phyloP scores from a whole-genome alignment of 1,140 invertebrate genomes.

The Achatina immaculata region DNA sequence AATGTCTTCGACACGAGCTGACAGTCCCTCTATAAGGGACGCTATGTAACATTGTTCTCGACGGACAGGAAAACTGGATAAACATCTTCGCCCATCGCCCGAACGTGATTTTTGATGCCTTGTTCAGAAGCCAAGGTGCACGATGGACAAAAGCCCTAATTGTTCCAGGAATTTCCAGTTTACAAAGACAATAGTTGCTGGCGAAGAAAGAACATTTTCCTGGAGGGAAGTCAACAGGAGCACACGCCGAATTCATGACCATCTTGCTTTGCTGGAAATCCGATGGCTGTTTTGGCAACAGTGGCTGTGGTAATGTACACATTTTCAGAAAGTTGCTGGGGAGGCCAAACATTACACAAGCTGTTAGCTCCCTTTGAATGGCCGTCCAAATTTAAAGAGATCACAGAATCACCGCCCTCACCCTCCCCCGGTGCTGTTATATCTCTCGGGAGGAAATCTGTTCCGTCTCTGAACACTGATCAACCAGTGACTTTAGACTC shows the following conservation, averaged over 20 bases:
- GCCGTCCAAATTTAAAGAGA: not conserved
- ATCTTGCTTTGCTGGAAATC: not conserved
- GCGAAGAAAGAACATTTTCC: not conserved
- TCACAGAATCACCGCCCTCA: too few species aligned
- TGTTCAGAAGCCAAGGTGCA: conserved; percentile 2
- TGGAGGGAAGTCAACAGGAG: not conserved
- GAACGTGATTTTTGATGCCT: conserved; percentile 18
- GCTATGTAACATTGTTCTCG: not conserved
- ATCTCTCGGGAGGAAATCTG: too few species aligned
- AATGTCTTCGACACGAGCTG: conserved; percentile 3
- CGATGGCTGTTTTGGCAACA: not conserved
- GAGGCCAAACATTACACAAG: not conserved
- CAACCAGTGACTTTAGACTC: too few species aligned
- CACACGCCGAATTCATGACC: not conserved
- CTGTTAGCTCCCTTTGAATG: not conserved
- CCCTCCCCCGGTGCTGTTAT: too few species aligned
- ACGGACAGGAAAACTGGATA: not conserved
- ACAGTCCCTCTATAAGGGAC: not conserved
- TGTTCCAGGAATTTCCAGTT: conserved; percentile 8
- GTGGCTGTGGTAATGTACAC: not conserved
- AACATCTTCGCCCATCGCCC: not conserved
- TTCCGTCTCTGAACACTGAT: too few species aligned
- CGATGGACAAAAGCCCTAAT: conserved; percentile 10
- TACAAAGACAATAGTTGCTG: conserved; percentile 14
- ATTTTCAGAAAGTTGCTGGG: not conserved